Conservation (phyloP, 2,888 invertebrate species). For the Andrena minutula region DNA sequence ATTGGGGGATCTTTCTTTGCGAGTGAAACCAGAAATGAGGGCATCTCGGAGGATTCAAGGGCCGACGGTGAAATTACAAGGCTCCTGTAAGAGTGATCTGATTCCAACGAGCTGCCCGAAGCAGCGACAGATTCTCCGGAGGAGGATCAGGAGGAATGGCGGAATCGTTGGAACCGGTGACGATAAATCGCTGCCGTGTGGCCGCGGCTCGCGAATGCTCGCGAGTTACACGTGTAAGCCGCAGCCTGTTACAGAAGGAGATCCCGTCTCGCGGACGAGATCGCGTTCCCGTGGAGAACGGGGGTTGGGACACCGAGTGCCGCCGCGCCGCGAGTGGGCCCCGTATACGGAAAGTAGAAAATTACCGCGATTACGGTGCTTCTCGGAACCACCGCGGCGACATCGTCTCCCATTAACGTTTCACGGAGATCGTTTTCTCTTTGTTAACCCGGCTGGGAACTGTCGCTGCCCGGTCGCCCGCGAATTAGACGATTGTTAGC, state of each 20-base stretch:
- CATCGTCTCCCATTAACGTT: conserved; percentile 63
- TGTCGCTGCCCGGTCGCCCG: conserved; percentile 12
- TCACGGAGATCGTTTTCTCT: conserved; percentile 62
- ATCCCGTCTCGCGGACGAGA: conserved; percentile 27
- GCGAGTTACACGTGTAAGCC: conserved; percentile 53
- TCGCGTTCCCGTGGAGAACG: conserved; percentile 19
- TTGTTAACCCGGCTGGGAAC: conserved; percentile 49
- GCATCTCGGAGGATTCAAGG: neutral
- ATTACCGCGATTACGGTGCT: conserved; percentile 69
- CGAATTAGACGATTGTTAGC: conserved; percentile 22
- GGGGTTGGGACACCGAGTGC: conserved; percentile 23
- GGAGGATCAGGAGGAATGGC: neutral
- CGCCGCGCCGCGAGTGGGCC: conserved; percentile 35
- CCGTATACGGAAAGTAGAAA: conserved; percentile 70
- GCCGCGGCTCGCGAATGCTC: conserved; percentile 8
- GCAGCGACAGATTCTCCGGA: neutral
- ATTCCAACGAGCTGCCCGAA: neutral
- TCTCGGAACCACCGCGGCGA: conserved; percentile 60
- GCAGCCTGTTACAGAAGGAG: conserved; percentile 37
- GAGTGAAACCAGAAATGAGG: neutral
- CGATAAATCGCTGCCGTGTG: conserved; percentile 33
- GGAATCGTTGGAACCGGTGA: neutral
- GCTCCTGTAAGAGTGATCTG: too few species aligned
- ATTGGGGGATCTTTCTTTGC: too few species aligned
- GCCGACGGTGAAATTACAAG: too few species aligned